Percentiles rank a stretch among this genome's conserved stretches.
These are phyloP conservation scores for Archips crataeganus DNA, from an alignment of 2,888 invertebrate species.

Conservation along the genomic window DNA sequence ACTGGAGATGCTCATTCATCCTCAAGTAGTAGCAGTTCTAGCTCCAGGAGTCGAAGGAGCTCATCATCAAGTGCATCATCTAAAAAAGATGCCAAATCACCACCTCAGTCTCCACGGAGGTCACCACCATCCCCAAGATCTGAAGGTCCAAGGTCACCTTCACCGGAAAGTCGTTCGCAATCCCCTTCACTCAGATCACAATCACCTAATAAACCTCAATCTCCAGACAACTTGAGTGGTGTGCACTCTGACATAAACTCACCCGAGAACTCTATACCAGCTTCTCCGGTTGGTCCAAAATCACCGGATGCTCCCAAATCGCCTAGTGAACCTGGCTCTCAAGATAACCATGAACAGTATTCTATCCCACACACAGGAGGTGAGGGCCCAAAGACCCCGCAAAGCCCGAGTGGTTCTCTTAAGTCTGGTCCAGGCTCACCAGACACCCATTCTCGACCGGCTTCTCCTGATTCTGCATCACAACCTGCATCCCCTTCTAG, in stretches of 20 bases:
- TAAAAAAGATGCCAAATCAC: slow-evolving; percentile 73
- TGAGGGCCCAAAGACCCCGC: slow-evolving; percentile 75
- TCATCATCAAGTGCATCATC: slow-evolving; percentile 76
- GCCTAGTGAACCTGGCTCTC: slow-evolving; percentile 70
- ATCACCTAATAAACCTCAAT: slow-evolving; percentile 54
- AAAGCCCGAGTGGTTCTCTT: slow-evolving; percentile 65
- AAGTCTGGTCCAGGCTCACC: slow-evolving; percentile 69
- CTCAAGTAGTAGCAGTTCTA: slow-evolving; percentile 81
- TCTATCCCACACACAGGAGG: slow-evolving; percentile 60
- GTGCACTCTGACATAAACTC: slow-evolving; percentile 80
- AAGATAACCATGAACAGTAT: slow-evolving; percentile 63
- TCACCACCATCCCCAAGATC: slow-evolving; percentile 51
- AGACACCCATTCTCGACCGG: slow-evolving; percentile 65
- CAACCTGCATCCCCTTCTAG: slow-evolving; percentile 62
- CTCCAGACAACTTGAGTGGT: slow-evolving; percentile 75
- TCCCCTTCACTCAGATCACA: slow-evolving; percentile 64
- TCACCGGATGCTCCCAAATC: slow-evolving; percentile 81
- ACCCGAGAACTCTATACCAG: slow-evolving; percentile 76
- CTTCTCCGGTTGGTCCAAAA: slow-evolving; percentile 71
- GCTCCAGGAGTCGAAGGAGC: slow-evolving; percentile 76
- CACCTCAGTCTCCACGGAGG: slow-evolving; percentile 58
- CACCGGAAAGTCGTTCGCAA: slow-evolving; percentile 59
- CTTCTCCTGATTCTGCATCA: slow-evolving; percentile 68
- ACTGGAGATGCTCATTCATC: slow-evolving; percentile 73
- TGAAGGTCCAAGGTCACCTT: slow-evolving; percentile 64